Conservation (phyloP, 2,888 invertebrate species). For the Anagyrus pseudococci region DNA sequence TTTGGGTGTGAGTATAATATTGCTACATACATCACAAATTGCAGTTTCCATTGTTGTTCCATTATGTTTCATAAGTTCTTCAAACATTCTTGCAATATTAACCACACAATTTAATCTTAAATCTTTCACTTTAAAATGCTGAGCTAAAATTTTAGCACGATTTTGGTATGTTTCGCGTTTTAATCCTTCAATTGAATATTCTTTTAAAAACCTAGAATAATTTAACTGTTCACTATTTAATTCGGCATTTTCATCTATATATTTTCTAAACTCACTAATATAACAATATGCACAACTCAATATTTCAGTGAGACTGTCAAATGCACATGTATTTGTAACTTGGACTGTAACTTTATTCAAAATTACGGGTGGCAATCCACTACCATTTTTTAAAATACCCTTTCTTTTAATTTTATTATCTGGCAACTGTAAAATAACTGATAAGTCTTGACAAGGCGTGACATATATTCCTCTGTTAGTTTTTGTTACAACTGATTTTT, state of each 20-base stretch:
- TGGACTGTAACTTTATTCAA: neutral
- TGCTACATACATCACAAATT: too few species aligned
- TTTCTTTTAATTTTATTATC: neutral
- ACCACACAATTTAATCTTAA: too few species aligned
- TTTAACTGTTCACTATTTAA: neutral
- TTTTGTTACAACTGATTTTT: neutral
- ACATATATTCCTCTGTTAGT: constrained; percentile 8
- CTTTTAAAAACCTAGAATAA: too few species aligned
- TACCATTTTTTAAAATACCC: constrained; percentile 9
- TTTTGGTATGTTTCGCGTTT: too few species aligned
- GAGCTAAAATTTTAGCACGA: too few species aligned
- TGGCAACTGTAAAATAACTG: neutral
- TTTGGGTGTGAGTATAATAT: neutral
- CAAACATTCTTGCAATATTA: too few species aligned
- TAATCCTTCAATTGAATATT: too few species aligned
- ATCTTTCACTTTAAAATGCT: too few species aligned
- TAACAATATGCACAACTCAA: neutral
- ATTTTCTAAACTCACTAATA: neutral
- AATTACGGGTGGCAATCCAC: neutral
- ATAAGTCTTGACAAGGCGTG: neutral
- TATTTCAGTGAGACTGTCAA: constrained; percentile 2
- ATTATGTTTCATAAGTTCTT: too few species aligned
- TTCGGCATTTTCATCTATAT: neutral
- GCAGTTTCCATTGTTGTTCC: too few species aligned
- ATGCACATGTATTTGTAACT: constrained; percentile 3